Evolutionary conservation across 2,888 invertebrate species (phyloP), one percentile per base, ranked within the genome.

Genomic region (Rotaria macrura): DNA sequence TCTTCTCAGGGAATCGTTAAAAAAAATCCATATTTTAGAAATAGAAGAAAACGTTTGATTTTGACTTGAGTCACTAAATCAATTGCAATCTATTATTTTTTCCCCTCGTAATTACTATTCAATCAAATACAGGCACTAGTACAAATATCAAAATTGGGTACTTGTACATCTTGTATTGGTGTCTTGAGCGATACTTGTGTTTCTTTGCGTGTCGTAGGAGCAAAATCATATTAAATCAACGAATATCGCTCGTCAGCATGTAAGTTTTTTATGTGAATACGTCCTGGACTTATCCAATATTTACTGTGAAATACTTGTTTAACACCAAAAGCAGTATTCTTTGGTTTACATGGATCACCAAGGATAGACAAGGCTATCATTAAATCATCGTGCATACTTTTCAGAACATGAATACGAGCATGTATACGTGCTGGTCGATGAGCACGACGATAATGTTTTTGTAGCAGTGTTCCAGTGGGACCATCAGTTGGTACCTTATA

Each of bases 381-480:
- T 40, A 79, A 43, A 14, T 79, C 79, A 5, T n/a, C n/a, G 17
- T 79, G 43, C 9, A 38, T 34, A 43, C 2, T n/a, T 12, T n/a
- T 25, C 12, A 43, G 79, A n/a, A 79, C 25, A 25, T 7, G 12
- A 7, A 79, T 40, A 43, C 79, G 79, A 43, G 43, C 43, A n/a
- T 79, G 79, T 43, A 79, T 79, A 43, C 43, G 79, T 79, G 79
- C 79, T 25, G 79, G 79, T n/a, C 79, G 79, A 79, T n/a, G n/a
- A 40, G 79, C 40, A 43, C 9, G n/a, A 12, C 79, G 79, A 43
- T 79, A 12, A n/a, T 43, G 79, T 79, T 40, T 43, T n/a, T 10
- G 6, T 9, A 43, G n/a, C 5, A 79, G 2, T n/a, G 25, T 25
- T 79, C 79, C 79, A 79, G 43, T 43, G 43, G 79, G 43, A 79